Conservation (phyloP, 2,113 vertebrate genomes). For the Podocnemis expansa region DNA sequence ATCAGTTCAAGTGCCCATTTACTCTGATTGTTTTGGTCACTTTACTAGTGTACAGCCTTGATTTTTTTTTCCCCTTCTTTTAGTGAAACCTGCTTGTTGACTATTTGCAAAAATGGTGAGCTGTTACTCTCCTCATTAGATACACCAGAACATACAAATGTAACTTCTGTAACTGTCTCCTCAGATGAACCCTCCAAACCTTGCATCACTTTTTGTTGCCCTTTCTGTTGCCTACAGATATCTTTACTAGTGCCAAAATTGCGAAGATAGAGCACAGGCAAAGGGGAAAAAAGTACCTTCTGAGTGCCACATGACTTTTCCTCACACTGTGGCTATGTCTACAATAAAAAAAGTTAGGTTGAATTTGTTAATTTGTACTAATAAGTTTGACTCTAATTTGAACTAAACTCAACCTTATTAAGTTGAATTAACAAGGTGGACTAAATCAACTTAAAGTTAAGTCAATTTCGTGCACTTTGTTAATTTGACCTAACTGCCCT, state of each 20-base stretch:
- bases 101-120: constrained; percentile 3
- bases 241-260: not conserved
- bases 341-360: no score
- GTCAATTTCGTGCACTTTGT: no score
- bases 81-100: constrained; percentile 2
- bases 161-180: not conserved
- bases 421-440: no score
- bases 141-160: not conserved
- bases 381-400: no score
- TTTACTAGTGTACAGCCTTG: constrained; percentile 6
- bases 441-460: no score
- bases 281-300: not conserved
- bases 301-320: not conserved
- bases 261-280: not conserved
- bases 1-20: not conserved
- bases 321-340: no score
- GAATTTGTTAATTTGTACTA: no score
- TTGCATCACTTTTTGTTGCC: not conserved
- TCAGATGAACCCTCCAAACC: not conserved
- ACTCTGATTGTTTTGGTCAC: not conserved
- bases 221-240: not conserved
- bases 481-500: no score
- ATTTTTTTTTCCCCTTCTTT: not conserved
- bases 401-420: no score
- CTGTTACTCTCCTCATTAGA: not conserved